Evolutionary conservation across 2,888 invertebrate species (phyloP).

Genomic region (Stegana nigrithorax): DNA sequence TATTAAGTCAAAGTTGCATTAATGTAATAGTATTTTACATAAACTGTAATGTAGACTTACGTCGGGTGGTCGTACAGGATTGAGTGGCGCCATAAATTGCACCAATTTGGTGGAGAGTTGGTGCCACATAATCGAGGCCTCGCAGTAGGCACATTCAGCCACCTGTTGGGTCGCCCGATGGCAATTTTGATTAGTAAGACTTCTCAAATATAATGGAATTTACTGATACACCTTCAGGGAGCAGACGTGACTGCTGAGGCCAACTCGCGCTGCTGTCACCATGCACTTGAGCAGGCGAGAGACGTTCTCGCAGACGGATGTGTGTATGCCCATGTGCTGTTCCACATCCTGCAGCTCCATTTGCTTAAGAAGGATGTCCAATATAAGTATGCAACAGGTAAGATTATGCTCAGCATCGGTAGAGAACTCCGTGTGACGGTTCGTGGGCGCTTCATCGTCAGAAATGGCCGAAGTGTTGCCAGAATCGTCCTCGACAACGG

Average conservation of each 20-base stretch:
- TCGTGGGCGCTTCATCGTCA: constrained; percentile 75
- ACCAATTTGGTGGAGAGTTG: constrained; percentile 86
- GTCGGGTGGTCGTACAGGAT: constrained; percentile 80
- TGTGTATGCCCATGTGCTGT: constrained; percentile 82
- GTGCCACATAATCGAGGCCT: constrained; percentile 94
- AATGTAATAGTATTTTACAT: too few relatives aligned
- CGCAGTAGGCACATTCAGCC: constrained; percentile 89
- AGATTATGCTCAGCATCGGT: constrained; percentile 81
- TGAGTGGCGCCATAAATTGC: constrained; percentile 81
- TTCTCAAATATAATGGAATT: fast-evolving
- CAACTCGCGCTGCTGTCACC: constrained; percentile 80
- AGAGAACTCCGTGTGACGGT: constrained; percentile 76
- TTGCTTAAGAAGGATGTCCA: constrained; percentile 95
- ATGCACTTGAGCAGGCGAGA: constrained; percentile 80
- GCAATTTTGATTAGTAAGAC: neutral
- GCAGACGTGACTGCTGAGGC: constrained; percentile 73
- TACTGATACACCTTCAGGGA: constrained; percentile 69
- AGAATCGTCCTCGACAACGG: constrained; percentile 78
- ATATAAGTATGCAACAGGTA: constrained; percentile 96
- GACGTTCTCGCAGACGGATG: constrained; percentile 79
- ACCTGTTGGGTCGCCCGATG: constrained; percentile 50
- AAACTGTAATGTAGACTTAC: too few relatives aligned
- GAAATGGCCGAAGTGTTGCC: constrained; percentile 77
- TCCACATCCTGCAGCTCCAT: constrained; percentile 89
- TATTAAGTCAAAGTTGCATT: constrained; percentile 44